Evolutionary conservation across 2,797 vertebrate genomes (phyloP).

Genomic region (Enteromius anoplus): DNA sequence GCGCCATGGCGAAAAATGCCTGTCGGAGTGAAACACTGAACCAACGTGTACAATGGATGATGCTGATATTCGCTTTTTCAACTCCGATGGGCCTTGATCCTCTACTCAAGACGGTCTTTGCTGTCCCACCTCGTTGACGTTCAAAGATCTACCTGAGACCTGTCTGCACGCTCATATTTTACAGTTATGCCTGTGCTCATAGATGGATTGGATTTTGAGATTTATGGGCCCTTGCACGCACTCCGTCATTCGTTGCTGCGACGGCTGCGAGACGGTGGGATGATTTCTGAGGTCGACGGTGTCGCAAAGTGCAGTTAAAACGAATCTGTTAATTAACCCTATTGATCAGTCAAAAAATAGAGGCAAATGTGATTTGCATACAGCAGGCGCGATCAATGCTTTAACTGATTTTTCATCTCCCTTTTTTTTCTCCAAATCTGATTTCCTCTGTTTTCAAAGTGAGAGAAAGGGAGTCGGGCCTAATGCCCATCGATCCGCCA

Average conservation of each 20-base stretch:
- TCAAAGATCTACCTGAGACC: slow-evolving; percentile 70
- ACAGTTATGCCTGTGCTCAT: slow-evolving; percentile 71
- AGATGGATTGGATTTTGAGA: slow-evolving; percentile 81
- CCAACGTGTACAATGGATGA: background rate
- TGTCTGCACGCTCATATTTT: slow-evolving; percentile 72
- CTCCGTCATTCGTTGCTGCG: slow-evolving; percentile 72
- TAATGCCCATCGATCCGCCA: slow-evolving; percentile 82
- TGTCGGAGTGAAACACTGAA: background rate
- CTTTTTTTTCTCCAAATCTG: slow-evolving; percentile 74
- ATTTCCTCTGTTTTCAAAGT: slow-evolving; percentile 84
- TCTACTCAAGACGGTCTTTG: slow-evolving; percentile 45
- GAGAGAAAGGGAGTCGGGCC: slow-evolving; percentile 74
- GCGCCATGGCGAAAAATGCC: slow-evolving; percentile 47
- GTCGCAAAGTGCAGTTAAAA: slow-evolving; percentile 79
- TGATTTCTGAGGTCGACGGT: slow-evolving; percentile 75
- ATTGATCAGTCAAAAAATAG: slow-evolving; percentile 81
- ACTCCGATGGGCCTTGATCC: slow-evolving; percentile 1
- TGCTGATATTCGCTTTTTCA: background rate
- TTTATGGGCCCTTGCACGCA: slow-evolving; percentile 70
- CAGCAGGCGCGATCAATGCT: slow-evolving; percentile 80
- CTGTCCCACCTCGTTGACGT: slow-evolving; percentile 50
- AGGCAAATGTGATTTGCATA: slow-evolving; percentile 84
- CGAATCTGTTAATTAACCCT: slow-evolving; percentile 83
- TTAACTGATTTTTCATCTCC: slow-evolving; percentile 78
- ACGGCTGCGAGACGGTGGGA: slow-evolving; percentile 64